Percentiles rank a stretch among this genome's conserved stretches.
Conservation (phyloP, 1,140 invertebrate genomes). For the Zaprionus kolodkinae region DNA sequence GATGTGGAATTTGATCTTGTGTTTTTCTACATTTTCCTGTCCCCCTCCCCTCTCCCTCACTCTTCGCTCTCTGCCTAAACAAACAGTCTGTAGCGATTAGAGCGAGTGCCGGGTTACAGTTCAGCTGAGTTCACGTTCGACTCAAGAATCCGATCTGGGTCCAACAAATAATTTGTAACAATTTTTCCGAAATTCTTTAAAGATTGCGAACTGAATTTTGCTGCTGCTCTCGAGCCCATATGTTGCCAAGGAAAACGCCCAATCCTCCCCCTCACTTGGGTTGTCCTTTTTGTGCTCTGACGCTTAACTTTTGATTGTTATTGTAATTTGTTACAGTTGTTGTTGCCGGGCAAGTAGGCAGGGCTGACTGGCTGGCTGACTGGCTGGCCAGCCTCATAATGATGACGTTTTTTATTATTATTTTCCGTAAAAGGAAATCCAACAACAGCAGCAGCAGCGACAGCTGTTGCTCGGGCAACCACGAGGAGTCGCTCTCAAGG, state of each 20-base stretch:
- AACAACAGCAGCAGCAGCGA: slow-evolving; percentile 42
- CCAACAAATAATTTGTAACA: slow-evolving; percentile 51
- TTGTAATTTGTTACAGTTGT: slow-evolving; percentile 74
- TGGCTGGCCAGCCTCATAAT: slow-evolving; percentile 55
- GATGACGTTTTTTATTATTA: slow-evolving; percentile 58
- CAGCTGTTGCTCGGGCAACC: slow-evolving; percentile 74
- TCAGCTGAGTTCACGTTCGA: slow-evolving; percentile 17
- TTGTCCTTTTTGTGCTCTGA: slow-evolving; percentile 73
- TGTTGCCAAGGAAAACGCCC: slow-evolving; percentile 46
- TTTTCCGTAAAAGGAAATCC: slow-evolving; percentile 9
- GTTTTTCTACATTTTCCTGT: slow-evolving; percentile 26
- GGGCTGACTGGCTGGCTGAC: slow-evolving; percentile 8
- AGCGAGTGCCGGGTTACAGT: slow-evolving; percentile 61
- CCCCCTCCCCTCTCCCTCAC: too few relatives aligned
- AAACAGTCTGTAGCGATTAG: slow-evolving; percentile 69
- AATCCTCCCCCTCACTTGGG: slow-evolving; percentile 44
- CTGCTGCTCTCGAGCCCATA: slow-evolving; percentile 56
- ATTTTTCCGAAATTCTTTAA: slow-evolving; percentile 60
- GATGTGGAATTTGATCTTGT: slow-evolving; percentile 78
- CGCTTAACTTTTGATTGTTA: slow-evolving; percentile 82
- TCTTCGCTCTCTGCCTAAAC: slow-evolving; percentile 54
- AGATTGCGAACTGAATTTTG: slow-evolving; percentile 33
- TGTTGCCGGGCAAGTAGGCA: slow-evolving; percentile 24
- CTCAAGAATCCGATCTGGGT: slow-evolving; percentile 44
- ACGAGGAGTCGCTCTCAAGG: slow-evolving; percentile 50